Evolutionary conservation across 2,888 invertebrate species (phyloP).

Genomic region (Liodrosophila aerea): DNA sequence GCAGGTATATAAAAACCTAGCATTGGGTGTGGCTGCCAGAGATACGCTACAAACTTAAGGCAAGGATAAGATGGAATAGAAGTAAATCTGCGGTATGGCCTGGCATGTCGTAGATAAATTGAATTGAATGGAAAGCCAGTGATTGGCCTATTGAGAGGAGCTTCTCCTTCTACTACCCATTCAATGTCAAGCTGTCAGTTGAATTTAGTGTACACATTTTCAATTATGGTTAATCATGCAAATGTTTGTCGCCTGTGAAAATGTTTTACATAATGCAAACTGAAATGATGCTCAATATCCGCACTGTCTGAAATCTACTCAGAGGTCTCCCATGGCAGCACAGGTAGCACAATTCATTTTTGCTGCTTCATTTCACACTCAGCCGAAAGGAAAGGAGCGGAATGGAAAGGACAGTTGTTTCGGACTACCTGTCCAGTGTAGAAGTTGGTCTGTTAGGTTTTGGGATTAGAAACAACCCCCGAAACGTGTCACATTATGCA

Average conservation of each 20-base stretch:
- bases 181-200: slow-evolving; percentile 44
- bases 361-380: slow-evolving; percentile 72
- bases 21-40: slow-evolving; percentile 21
- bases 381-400: no score
- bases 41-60: slow-evolving; percentile 21
- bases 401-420: slow-evolving; percentile 38
- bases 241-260: slow-evolving; percentile 75
- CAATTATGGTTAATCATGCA: slow-evolving; percentile 77
- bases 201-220: slow-evolving; percentile 51
- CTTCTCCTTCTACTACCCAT: slow-evolving; percentile 14
- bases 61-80: background rate
- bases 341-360: slow-evolving; percentile 72
- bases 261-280: slow-evolving; percentile 77
- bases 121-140: slow-evolving; percentile 67
- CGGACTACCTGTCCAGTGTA: slow-evolving; percentile 17
- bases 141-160: slow-evolving; percentile 51
- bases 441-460: slow-evolving; percentile 47
- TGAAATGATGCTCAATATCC: slow-evolving; percentile 55
- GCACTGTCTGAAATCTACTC: slow-evolving; percentile 4
- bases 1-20: no score
- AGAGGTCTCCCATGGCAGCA: slow-evolving; percentile 33
- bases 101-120: slow-evolving; percentile 73
- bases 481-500: slow-evolving; percentile 70
- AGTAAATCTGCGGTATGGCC: slow-evolving; percentile 31
- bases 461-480: slow-evolving; percentile 71